Evolutionary conservation across 1,140 invertebrate species (phyloP).

Genomic region (Drosophila santomea): DNA sequence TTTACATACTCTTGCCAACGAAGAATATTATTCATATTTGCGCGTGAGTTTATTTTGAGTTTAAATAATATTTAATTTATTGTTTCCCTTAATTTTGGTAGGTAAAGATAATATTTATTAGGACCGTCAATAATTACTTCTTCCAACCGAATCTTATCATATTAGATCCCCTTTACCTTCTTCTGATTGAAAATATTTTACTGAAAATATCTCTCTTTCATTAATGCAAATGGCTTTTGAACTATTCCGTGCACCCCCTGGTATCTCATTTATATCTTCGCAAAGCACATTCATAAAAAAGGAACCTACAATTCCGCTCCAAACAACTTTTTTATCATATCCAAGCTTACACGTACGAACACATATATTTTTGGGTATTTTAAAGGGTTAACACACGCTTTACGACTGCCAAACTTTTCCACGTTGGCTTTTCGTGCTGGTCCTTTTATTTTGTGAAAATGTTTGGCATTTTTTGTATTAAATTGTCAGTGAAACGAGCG

Average conservation of each 20-base stretch:
- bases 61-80: too few relatives aligned
- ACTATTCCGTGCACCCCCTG: conserved; percentile 25
- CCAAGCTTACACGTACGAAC: conserved; percentile 7
- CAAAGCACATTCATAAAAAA: conserved; percentile 24
- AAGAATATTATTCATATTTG: conserved; percentile 1
- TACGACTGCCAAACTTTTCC: conserved; percentile 57
- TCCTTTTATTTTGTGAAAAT: conserved; percentile 62
- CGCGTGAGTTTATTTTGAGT: neutral
- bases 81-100: too few relatives aligned
- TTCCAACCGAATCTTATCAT: too few relatives aligned
- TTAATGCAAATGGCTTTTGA: conserved; percentile 34
- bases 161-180: too few relatives aligned
- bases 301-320: conserved; percentile 27
- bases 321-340: conserved; percentile 45
- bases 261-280: conserved; percentile 29
- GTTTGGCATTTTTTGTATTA: conserved; percentile 80
- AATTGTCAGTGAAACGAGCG: conserved; percentile 79
- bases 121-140: too few relatives aligned
- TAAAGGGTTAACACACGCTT: conserved; percentile 66
- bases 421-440: conserved; percentile 22
- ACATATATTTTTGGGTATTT: conserved; percentile 30
- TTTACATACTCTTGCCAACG: conserved; percentile 7
- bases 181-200: neutral
- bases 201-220: neutral
- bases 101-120: too few relatives aligned